These are phyloP conservation scores for Lasius platythorax DNA, from an alignment of 2,888 invertebrate genomes.

Conservation along the genomic window DNA sequence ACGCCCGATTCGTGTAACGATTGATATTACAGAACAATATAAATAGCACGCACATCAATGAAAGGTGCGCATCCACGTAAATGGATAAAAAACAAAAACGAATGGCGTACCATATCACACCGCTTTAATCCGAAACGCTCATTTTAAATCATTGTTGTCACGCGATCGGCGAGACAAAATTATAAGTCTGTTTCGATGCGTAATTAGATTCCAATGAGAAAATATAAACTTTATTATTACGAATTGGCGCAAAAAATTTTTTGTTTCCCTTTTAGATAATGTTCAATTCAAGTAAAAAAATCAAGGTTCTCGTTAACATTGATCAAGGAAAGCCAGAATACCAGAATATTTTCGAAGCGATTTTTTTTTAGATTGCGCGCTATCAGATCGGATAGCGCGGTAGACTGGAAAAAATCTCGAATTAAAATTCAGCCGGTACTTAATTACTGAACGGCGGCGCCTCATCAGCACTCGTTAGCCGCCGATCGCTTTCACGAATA, in stretches of 20 bases:
- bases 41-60: conserved; percentile 1
- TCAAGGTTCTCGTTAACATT: background rate
- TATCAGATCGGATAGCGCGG: background rate
- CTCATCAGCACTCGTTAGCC: conserved; percentile 52
- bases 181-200: background rate
- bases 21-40: conserved; percentile 18
- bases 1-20: background rate
- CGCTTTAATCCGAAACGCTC: conserved; percentile 20
- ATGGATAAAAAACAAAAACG: conserved; percentile 32
- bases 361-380: conserved; percentile 2
- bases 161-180: conserved; percentile 2
- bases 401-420: background rate
- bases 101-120: background rate
- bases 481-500: conserved; percentile 59
- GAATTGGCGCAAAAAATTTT: background rate
- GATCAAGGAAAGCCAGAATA: background rate
- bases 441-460: conserved; percentile 20
- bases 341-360: background rate
- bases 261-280: background rate
- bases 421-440: conserved; percentile 36
- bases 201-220: background rate
- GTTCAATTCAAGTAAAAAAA: background rate
- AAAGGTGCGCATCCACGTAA: conserved; percentile 8
- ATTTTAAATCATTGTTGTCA: conserved; percentile 23
- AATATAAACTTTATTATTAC: background rate